Evolutionary conservation across 1,140 invertebrate genomes (phyloP).

Genomic region (Nomia melanderi): DNA sequence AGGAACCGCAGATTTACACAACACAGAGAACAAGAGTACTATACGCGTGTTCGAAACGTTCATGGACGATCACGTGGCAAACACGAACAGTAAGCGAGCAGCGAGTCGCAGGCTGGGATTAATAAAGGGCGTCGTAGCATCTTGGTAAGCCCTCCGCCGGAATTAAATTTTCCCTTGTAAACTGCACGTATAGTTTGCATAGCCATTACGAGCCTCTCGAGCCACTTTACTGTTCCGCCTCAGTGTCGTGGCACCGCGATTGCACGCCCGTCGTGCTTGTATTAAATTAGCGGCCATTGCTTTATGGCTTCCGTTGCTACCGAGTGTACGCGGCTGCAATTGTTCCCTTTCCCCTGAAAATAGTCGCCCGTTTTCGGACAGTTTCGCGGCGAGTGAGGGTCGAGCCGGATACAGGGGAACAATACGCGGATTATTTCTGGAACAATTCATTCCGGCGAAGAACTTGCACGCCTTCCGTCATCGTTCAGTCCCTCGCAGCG

Average conservation of each 20-base stretch:
- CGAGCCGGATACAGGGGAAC: background rate
- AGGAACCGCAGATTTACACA: no score
- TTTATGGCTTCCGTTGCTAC: conserved; percentile 32
- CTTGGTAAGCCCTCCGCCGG: conserved; percentile 30
- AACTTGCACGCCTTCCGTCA: no score
- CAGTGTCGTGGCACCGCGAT: conserved; percentile 26
- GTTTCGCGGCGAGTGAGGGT: background rate
- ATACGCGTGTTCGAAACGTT: background rate
- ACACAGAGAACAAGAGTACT: background rate
- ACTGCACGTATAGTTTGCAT: conserved; percentile 51
- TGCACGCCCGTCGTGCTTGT: conserved; percentile 22
- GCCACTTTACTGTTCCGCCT: conserved; percentile 46
- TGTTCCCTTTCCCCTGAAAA: conserved; percentile 5
- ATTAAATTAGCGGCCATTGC: conserved; percentile 50
- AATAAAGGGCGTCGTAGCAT: conserved; percentile 31
- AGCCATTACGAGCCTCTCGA: conserved; percentile 47
- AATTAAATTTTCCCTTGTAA: conserved; percentile 49
- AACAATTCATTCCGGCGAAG: background rate
- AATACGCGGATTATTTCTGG: background rate
- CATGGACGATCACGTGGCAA: background rate
- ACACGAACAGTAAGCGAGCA: background rate
- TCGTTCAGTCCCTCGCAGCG: no score
- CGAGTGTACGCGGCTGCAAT: background rate
- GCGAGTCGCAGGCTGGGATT: conserved; percentile 8
- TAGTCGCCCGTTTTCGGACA: background rate